Evolutionary conservation across 2,113 vertebrate species (phyloP).

Genomic region (Perca fluviatilis): DNA sequence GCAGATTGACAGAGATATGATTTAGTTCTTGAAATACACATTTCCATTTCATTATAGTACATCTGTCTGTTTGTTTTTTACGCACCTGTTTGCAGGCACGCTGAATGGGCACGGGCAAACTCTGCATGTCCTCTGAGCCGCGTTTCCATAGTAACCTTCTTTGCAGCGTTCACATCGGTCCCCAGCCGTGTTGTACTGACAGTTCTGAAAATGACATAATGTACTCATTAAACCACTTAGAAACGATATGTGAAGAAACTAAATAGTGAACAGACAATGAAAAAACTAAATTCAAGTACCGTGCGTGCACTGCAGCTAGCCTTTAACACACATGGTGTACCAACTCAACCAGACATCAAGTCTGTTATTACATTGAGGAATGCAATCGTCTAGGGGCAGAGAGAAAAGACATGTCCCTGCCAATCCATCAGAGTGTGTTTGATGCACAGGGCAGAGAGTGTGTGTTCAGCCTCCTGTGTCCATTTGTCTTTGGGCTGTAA

Average conservation of each 20-base stretch:
- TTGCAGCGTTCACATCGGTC: conserved; percentile 91
- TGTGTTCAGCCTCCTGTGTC: conserved; percentile 8
- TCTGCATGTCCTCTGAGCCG: conserved; percentile 84
- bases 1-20: conserved; percentile 26
- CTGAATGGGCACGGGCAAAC: conserved; percentile 89
- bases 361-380: conserved; percentile 21
- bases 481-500: conserved; percentile 18
- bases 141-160: conserved; percentile 90
- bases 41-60: background rate
- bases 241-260: background rate
- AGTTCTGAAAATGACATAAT: conserved; percentile 84
- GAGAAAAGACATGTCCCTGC: background rate
- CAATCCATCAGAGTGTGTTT: conserved; percentile 17
- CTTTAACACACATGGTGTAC: background rate
- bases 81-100: conserved; percentile 86
- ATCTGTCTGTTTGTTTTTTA: background rate
- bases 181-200: conserved; percentile 90
- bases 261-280: background rate
- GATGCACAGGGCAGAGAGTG: background rate
- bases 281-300: background rate
- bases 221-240: conserved; percentile 12
- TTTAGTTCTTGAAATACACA: background rate
- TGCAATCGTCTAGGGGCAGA: conserved; percentile 12
- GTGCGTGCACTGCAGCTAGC: background rate
- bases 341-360: background rate